Evolutionary conservation across 2,113 vertebrate genomes (phyloP).

Genomic region (Toxotes chatareus): DNA sequence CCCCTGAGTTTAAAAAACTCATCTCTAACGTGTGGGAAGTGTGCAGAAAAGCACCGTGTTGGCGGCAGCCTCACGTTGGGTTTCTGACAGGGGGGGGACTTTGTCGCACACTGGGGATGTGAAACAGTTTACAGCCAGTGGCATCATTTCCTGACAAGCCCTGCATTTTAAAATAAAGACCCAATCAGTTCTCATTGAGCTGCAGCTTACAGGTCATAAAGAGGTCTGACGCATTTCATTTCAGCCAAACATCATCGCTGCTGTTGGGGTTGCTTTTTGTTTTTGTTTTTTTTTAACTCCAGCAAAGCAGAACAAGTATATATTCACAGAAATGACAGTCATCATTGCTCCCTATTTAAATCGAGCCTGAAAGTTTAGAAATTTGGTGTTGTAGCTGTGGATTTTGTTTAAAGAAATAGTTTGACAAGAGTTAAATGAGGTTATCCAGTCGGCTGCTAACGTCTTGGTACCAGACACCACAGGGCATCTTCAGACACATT

Average conservation of each 20-base stretch:
- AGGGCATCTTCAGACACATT: neutral
- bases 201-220: constrained; percentile 54
- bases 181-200: constrained; percentile 61
- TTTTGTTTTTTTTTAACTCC: neutral
- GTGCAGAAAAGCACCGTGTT: constrained; percentile 39
- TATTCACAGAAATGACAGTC: neutral
- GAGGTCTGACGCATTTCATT: constrained; percentile 52
- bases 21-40: constrained; percentile 52
- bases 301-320: neutral
- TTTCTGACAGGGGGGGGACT: constrained; percentile 57
- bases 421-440: neutral
- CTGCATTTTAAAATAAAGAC: constrained; percentile 64
- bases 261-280: neutral
- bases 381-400: neutral
- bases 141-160: constrained; percentile 58
- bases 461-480: neutral
- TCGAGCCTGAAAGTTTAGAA: neutral
- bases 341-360: constrained; percentile 3
- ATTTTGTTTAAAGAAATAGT: neutral
- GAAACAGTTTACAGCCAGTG: constrained; percentile 63
- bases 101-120: constrained; percentile 55
- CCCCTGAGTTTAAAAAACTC: constrained; percentile 45
- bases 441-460: neutral
- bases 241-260: neutral
- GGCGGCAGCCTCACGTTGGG: constrained; percentile 58